phyloP scores from a whole-genome alignment of 2,113 vertebrate species.

The Peucedramus taeniatus region DNA sequence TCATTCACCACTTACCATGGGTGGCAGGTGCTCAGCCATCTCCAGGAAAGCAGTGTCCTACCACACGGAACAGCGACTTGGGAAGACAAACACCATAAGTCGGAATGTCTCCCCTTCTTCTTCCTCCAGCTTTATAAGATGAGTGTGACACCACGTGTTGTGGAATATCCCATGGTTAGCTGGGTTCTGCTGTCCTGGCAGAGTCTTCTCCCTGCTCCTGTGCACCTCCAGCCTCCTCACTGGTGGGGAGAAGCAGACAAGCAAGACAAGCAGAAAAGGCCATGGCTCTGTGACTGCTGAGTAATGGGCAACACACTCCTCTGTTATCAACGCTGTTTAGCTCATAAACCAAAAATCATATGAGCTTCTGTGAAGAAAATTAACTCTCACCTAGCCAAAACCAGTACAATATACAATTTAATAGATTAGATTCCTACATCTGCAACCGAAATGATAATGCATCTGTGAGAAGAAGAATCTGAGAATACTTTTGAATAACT shows the following conservation, averaged over 20 bases:
- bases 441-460: fast-evolving
- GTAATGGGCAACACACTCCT: fast-evolving
- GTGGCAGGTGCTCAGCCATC: background rate
- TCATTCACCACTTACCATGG: background rate
- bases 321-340: background rate
- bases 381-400: background rate
- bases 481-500: background rate
- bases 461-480: background rate
- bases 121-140: background rate
- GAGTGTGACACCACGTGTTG: fast-evolving
- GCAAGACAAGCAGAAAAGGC: background rate
- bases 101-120: fast-evolving
- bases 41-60: background rate
- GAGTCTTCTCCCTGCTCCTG: background rate
- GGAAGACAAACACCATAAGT: fast-evolving
- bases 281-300: background rate
- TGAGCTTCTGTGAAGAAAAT: background rate
- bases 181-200: background rate
- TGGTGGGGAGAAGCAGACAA: fast-evolving
- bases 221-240: background rate
- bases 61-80: fast-evolving
- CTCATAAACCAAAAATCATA: background rate
- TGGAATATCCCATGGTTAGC: too few species aligned
- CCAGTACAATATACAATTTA: background rate
- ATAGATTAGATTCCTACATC: too few species aligned